These are phyloP conservation scores for Setipinna tenuifilis DNA, from an alignment of 2,797 vertebrate genomes.

Conservation along the genomic window DNA sequence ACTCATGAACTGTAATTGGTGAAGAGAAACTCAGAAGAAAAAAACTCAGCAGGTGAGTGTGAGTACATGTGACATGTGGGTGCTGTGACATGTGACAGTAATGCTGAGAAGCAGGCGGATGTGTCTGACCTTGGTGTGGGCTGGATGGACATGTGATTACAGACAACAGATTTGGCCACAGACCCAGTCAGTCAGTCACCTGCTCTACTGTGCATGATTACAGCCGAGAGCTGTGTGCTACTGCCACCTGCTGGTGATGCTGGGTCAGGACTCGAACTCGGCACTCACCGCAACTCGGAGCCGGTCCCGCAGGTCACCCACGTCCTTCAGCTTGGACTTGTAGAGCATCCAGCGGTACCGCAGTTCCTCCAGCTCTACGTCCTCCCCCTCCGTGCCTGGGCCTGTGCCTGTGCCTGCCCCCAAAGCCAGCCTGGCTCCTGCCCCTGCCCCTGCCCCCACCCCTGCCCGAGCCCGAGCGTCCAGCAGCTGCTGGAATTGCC, in stretches of 20 bases:
- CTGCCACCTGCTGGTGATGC: neutral
- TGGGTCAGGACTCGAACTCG: neutral
- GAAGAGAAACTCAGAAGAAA: too few species aligned
- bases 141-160: neutral
- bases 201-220: neutral
- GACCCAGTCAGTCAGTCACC: neutral
- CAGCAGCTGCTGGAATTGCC: slow-evolving; percentile 61
- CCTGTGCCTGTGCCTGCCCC: too few species aligned
- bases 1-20: too few species aligned
- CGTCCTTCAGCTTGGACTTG: slow-evolving; percentile 87
- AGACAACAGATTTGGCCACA: neutral
- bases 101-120: neutral
- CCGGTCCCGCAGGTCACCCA: slow-evolving; percentile 58
- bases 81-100: too few species aligned
- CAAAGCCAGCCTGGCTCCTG: neutral
- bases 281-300: slow-evolving; percentile 57
- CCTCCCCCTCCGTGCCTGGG: slow-evolving; percentile 43
- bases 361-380: slow-evolving; percentile 79
- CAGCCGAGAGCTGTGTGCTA: neutral
- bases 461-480: slow-evolving; percentile 5
- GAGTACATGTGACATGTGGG: too few species aligned
- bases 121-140: neutral
- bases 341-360: slow-evolving; percentile 93
- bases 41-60: too few species aligned
- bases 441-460: slow-evolving; percentile 67